phyloP scores from a whole-genome alignment of 2,113 vertebrate species.

The Lepisosteus osseus region DNA sequence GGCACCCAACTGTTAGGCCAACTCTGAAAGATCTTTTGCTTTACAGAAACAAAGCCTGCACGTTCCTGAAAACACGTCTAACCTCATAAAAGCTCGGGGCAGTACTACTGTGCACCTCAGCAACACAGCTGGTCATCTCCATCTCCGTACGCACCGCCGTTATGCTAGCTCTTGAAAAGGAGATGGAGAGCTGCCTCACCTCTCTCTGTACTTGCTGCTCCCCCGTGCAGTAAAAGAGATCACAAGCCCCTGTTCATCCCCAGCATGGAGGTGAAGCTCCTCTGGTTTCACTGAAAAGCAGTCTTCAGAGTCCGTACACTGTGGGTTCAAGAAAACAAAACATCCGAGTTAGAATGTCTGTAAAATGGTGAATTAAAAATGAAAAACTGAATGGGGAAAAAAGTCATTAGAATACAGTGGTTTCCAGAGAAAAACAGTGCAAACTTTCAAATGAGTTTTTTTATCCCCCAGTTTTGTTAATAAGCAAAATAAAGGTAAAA shows the following conservation, averaged over 20 bases:
- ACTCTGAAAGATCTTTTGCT: no score
- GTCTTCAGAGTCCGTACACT: slow-evolving; percentile 66
- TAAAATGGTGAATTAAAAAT: slow-evolving; percentile 13
- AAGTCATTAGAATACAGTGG: no score
- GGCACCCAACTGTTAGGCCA: no score
- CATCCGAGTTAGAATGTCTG: not conserved
- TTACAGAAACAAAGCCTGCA: no score
- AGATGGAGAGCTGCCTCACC: slow-evolving; percentile 55
- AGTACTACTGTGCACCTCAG: no score
- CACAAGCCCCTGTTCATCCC: slow-evolving; percentile 70
- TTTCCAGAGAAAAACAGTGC: no score
- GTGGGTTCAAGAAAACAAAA: slow-evolving; percentile 13
- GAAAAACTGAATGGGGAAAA: slow-evolving; percentile 23
- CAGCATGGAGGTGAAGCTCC: slow-evolving; percentile 72
- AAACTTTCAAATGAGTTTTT: not conserved
- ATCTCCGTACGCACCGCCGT: no score
- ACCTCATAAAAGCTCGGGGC: no score
- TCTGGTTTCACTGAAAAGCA: slow-evolving; percentile 79
- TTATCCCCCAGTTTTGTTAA: slow-evolving; percentile 20
- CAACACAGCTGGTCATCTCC: no score
- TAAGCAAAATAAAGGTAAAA: slow-evolving; percentile 41
- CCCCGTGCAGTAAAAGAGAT: slow-evolving; percentile 74
- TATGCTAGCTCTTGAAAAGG: no score
- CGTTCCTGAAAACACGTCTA: no score
- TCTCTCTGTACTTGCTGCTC: slow-evolving; percentile 53